Percentiles rank a stretch among this genome's conserved stretches.
Evolutionary conservation across 1,140 invertebrate species (phyloP).

Genomic region (Lerema accius): DNA sequence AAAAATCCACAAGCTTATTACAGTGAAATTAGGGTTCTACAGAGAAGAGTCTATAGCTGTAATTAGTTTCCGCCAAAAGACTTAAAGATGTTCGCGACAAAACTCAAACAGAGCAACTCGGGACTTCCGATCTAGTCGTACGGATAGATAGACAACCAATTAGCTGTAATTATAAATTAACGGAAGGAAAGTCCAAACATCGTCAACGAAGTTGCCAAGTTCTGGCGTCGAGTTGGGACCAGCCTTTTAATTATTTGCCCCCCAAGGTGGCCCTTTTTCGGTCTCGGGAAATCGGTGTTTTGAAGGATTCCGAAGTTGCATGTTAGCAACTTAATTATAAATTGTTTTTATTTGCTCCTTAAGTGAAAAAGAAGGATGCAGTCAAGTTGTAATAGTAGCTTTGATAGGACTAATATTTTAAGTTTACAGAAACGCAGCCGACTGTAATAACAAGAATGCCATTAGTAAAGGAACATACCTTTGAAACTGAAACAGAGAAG

Average conservation of each 20-base stretch:
- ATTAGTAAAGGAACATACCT: too few relatives aligned
- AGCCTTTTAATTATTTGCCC: conserved; percentile 35
- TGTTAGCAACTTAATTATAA: not conserved
- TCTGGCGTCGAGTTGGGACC: conserved; percentile 31
- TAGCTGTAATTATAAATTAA: conserved; percentile 66
- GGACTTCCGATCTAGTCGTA: conserved; percentile 27
- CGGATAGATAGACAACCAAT: conserved; percentile 57
- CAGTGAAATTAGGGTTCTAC: not conserved
- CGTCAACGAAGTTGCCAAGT: conserved; percentile 32
- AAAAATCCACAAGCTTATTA: too few relatives aligned
- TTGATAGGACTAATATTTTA: too few relatives aligned
- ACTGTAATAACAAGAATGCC: too few relatives aligned
- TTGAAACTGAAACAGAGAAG: too few relatives aligned
- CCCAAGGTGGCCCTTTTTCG: conserved; percentile 28
- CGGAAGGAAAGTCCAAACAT: conserved; percentile 44
- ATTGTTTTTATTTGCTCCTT: not conserved
- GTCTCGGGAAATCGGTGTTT: conserved; percentile 5
- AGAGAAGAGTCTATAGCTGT: conserved; percentile 13
- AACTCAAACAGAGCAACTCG: conserved; percentile 29
- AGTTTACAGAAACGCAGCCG: too few relatives aligned
- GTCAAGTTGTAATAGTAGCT: not conserved
- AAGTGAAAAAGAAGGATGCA: too few relatives aligned
- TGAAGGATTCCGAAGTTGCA: conserved; percentile 20
- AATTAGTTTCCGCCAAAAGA: conserved; percentile 8
- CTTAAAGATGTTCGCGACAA: conserved; percentile 28